Evolutionary conservation across 2,888 invertebrate genomes (phyloP), one percentile per base, ranked within the genome.

Genomic region (Cephus pulcher): DNA sequence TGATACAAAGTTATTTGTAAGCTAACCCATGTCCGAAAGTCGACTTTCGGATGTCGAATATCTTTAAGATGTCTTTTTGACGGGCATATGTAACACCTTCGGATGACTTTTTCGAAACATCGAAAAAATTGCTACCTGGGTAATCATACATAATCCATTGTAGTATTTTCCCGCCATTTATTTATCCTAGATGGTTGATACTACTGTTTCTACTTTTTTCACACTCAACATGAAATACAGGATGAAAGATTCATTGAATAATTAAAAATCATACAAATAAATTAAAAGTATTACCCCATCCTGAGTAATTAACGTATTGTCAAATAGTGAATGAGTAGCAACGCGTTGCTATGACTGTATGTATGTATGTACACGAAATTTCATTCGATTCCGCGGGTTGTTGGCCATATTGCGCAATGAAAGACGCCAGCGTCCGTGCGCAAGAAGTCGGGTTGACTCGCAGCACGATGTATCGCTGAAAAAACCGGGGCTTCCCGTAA

Each of bases 401-500:
- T 33, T 34, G 71, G 71, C 71, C 71, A 71, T 71, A 76, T 82
- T 85, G 86, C 87, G 86, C 86, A 84, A 82, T 78, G 74, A 69
- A 74, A 77, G 79, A 73, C 81, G 85, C 85, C 83, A 83, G 84
- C 83, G 85, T 84, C 86, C 33, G 82, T 85, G 84, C 84, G 86
- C 84, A 86, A 79, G 75, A 80, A 81, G 80, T 80, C 80, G 76
- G 82, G 82, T 81, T 82, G 81, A 82, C 79, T 81, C 79, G 82
- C 82, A 81, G 80, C 84, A 81, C 76, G 68, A 87, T 87, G 88
- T 82, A 82, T 84, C 82, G 83, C 80, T 86, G 81, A 86, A 81
- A 80, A 80, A 78, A 80, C 23, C 56, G 56, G 56, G 56, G 23
- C 56, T 56, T 9, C 56, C 56, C 56, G 56, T 56, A 56, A 56